Conservation (phyloP, 2,888 invertebrate species). For the Liodrosophila aerea region DNA sequence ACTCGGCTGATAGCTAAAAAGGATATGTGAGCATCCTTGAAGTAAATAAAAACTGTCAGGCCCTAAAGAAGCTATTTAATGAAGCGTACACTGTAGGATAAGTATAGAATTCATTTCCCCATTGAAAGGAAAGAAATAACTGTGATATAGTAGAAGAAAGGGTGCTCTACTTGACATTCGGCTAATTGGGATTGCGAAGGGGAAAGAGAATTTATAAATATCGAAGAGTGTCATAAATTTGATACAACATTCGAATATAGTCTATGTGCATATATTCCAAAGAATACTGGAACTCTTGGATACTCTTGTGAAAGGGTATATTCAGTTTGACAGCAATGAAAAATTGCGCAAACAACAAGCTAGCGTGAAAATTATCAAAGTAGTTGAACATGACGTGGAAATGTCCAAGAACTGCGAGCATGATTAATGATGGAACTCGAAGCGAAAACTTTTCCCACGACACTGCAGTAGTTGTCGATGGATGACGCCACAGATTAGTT, state of each 20-base stretch:
- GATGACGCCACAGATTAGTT: constrained; percentile 27
- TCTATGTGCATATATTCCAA: no score
- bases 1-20: constrained; percentile 1
- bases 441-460: constrained; percentile 26
- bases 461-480: constrained; percentile 15
- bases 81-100: constrained; percentile 29
- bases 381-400: constrained; percentile 73
- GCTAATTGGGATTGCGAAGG: no score
- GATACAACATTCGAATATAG: no score
- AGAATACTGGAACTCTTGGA: no score
- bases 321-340: constrained; percentile 42
- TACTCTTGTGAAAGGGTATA: neutral
- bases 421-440: constrained; percentile 63
- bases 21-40: constrained; percentile 19
- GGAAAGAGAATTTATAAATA: no score
- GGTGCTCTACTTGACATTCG: no score
- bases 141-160: no score
- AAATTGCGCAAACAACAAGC: constrained; percentile 47
- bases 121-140: neutral
- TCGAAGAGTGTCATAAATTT: no score
- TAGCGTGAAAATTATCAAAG: constrained; percentile 68
- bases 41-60: constrained; percentile 7
- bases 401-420: constrained; percentile 52
- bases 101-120: neutral
- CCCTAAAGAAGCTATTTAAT: constrained; percentile 15